These are phyloP conservation scores for Alloplasta piceator DNA, from an alignment of 2,888 invertebrate species.

Conservation along the genomic window DNA sequence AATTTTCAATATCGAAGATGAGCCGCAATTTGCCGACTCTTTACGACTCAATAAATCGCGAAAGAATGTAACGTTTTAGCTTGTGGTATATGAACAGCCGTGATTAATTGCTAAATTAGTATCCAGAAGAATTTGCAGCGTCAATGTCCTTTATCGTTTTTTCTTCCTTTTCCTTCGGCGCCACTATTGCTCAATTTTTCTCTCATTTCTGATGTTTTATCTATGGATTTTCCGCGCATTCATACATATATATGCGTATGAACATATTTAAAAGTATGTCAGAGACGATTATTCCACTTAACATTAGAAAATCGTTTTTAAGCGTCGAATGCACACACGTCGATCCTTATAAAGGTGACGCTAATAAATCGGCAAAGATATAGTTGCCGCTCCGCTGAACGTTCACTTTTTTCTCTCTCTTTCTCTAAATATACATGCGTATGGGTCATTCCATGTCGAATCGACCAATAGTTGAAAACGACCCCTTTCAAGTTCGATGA, in stretches of 20 bases:
- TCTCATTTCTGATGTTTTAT: slow-evolving; percentile 6
- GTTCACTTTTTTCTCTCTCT: not conserved
- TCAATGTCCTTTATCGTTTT: not conserved
- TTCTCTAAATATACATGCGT: no score
- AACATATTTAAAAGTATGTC: slow-evolving; percentile 45
- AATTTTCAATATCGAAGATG: no score
- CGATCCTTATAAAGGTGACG: slow-evolving; percentile 39
- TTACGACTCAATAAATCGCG: no score
- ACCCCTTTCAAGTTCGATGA: no score
- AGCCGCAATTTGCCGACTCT: no score
- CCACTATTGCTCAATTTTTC: not conserved
- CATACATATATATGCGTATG: no score
- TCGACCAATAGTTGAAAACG: no score
- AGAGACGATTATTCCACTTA: slow-evolving; percentile 46
- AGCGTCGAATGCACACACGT: slow-evolving; percentile 15
- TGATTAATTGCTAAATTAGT: not conserved
- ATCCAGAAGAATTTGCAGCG: not conserved
- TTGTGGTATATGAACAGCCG: no score
- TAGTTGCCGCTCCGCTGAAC: slow-evolving; percentile 13
- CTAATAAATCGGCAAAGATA: slow-evolving; percentile 45
- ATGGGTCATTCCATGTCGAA: no score
- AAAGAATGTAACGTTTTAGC: no score
- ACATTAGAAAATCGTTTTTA: slow-evolving; percentile 28
- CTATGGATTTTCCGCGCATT: not conserved
- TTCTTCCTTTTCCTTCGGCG: not conserved